Base-by-base conservation (phyloP, 1,140 invertebrate species). In the Hermetia illucens region DNA sequence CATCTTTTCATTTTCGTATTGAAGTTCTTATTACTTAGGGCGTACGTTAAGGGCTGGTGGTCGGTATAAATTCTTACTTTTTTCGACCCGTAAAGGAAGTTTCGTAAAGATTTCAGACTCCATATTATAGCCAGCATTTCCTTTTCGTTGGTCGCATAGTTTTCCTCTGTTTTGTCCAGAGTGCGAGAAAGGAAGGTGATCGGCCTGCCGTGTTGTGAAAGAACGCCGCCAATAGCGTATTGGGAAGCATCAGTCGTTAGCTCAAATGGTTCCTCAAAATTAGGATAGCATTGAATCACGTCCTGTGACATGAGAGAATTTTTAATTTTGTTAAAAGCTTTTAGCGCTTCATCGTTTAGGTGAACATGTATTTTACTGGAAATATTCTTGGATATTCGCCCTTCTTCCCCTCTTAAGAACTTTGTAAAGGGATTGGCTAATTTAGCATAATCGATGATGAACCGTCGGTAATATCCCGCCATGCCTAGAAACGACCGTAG, bases 81-180 rank as follows among this genome's bases (percentile, higher is more conserved):
- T 20, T 34, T 34, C 4, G 24, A 18, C 10, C 59, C 58, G 24
- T 48, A 59, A 4, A 63, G 21, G 43, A 61, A 63, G 20, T 51
- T 52, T 40, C 58, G 25, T 36, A 68, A 66, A 30, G 62, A 47
- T 41, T 63, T 49, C 2, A 64, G 47, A 2, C 43, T 43, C 42
- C 38, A 53, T 18, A 48, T 24, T 18, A 59, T 47, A 41, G 38
- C 38, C 44, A 72, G 38, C 29, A 58, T 53, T 48, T 72, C 69
- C 44, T 66, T 65, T 40, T 66, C 63, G 25, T 65, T 50, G 17
- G 38, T 29, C 3, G 50, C 39, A 35, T 52, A 55, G n/a, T 43
- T 39, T 29, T 41, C 39, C 44, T 57, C 48, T 12, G 43, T 31
- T 15, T 43, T 34, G 5, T 40, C 49, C 2, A 59, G 29, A 21